These are phyloP conservation scores for Symphodus melops DNA, from an alignment of 2,113 vertebrate species.

Conservation along the genomic window DNA sequence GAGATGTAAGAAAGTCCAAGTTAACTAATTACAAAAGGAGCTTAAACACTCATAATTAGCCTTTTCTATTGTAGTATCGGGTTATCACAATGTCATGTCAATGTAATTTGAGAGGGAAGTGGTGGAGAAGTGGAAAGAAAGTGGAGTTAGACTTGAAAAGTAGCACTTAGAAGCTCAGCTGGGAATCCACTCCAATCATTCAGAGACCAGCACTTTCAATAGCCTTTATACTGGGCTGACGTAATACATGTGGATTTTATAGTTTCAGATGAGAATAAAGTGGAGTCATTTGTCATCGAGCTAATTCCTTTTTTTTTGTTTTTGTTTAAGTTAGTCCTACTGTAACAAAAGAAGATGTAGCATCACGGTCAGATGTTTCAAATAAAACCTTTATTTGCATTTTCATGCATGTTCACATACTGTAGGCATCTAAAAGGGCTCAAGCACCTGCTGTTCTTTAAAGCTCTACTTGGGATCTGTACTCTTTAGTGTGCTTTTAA, in stretches of 20 bases:
- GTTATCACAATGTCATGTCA: constrained; percentile 75
- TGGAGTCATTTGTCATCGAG: constrained; percentile 1
- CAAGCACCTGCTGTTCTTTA: too few species aligned
- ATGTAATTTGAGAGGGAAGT: constrained; percentile 69
- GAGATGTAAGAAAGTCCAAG: constrained; percentile 67
- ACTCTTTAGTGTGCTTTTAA: too few species aligned
- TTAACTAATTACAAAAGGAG: constrained; percentile 77
- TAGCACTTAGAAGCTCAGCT: constrained; percentile 67
- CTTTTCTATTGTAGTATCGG: constrained; percentile 63
- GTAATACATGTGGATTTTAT: constrained; percentile 43
- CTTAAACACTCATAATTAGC: constrained; percentile 79
- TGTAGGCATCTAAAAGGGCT: too few species aligned
- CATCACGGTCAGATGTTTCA: background rate
- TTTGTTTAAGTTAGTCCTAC: constrained; percentile 18
- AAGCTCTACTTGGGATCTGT: too few species aligned
- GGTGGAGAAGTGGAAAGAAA: constrained; percentile 48
- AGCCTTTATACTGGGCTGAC: constrained; percentile 36
- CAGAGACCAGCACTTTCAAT: constrained; percentile 32
- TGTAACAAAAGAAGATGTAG: background rate
- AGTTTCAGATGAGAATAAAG: constrained; percentile 30
- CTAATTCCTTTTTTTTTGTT: constrained; percentile 32
- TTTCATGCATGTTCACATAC: too few species aligned
- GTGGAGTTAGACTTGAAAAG: constrained; percentile 62
- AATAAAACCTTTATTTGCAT: background rate
- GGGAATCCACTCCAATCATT: constrained; percentile 65